Conservation (phyloP, 2,113 vertebrate species). For the Capreolus pygargus region DNA sequence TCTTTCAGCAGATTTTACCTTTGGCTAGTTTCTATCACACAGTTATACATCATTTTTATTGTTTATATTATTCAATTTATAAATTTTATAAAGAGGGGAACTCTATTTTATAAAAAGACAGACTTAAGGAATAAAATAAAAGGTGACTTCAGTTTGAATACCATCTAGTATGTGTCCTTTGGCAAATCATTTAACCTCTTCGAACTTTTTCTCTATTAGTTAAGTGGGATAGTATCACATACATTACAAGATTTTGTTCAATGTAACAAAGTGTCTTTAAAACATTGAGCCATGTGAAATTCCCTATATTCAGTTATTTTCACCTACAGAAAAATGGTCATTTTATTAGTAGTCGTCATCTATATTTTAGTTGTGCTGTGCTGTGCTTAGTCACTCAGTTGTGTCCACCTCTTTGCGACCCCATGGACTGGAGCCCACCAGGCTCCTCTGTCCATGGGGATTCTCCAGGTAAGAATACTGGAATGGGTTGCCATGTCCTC, state of each 20-base stretch:
- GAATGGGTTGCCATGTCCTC: not conserved
- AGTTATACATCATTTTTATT: not conserved
- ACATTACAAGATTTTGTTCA: not conserved
- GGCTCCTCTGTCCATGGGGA: not conserved
- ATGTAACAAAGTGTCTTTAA: not conserved
- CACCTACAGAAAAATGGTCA: not conserved
- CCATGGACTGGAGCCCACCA: not conserved
- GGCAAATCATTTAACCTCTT: slow-evolving; percentile 32
- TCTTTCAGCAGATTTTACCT: not conserved
- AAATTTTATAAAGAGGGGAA: not conserved
- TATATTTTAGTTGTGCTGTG: not conserved
- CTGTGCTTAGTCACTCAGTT: not conserved
- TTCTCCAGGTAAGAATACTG: not conserved
- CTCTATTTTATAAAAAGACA: not conserved
- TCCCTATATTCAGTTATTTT: slow-evolving; percentile 1
- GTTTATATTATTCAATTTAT: not conserved
- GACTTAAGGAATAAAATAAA: not conserved
- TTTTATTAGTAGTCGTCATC: not conserved
- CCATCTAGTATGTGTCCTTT: not conserved
- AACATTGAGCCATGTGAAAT: not conserved
- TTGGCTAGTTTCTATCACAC: slow-evolving; percentile 12
- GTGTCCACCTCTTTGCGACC: not conserved
- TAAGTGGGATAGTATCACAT: not conserved
- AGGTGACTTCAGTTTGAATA: not conserved
- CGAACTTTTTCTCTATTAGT: not conserved